phyloP scores from a whole-genome alignment of 2,113 vertebrate genomes.

The Procapra przewalskii region DNA sequence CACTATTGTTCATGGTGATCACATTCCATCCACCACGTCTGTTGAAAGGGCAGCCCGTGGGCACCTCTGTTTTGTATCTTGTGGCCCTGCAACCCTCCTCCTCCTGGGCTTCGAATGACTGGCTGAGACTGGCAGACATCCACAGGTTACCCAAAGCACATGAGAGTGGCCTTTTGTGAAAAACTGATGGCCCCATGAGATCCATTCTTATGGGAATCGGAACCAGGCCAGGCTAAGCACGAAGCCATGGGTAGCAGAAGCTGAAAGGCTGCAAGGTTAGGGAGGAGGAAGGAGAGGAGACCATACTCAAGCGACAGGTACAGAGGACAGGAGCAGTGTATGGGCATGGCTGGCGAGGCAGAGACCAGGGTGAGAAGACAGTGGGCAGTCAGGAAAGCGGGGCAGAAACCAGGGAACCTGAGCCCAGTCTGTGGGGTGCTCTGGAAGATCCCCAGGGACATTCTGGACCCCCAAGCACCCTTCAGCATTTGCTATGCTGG shows the following conservation, averaged over 20 bases:
- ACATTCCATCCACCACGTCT: not conserved
- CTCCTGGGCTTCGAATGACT: not conserved
- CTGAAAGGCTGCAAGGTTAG: not conserved
- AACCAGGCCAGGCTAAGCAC: not conserved
- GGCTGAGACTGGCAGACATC: not conserved
- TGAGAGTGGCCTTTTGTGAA: not conserved
- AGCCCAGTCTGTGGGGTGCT: not conserved
- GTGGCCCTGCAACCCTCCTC: not conserved
- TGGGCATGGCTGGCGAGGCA: not conserved
- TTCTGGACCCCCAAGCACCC: not conserved
- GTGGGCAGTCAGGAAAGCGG: not conserved
- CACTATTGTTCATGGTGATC: not conserved
- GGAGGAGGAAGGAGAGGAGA: not conserved
- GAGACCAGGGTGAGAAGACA: not conserved
- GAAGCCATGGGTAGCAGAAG: not conserved
- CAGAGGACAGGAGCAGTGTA: rapidly evolving
- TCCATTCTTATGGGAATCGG: not conserved
- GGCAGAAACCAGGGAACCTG: rapidly evolving
- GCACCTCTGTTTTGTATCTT: not conserved
- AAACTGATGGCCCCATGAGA: not conserved
- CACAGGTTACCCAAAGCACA: not conserved
- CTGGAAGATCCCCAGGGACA: no score
- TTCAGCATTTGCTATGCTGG: not conserved
- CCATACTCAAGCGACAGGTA: rapidly evolving
- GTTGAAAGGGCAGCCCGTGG: not conserved